Conservation (phyloP, 35 echinoderm and acorn worm species). For the Apostichopus parvimensis region DNA sequence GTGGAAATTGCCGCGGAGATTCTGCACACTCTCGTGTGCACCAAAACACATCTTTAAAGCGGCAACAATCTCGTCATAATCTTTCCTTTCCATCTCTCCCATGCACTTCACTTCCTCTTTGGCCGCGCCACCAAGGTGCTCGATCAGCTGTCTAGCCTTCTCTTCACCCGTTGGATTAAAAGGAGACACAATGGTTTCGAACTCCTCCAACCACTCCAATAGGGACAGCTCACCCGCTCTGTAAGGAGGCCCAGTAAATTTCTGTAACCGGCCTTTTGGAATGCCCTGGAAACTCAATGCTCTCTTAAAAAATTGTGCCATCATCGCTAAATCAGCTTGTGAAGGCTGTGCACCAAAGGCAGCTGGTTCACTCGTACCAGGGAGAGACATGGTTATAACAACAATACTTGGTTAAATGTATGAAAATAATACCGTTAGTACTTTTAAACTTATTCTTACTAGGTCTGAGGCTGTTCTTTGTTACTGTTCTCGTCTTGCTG, state of each 20-base stretch:
- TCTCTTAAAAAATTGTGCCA: slow-evolving; percentile 32
- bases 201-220: slow-evolving; percentile 51
- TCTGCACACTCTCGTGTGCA: slow-evolving; percentile 18
- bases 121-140: slow-evolving; percentile 42
- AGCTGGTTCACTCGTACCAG: background rate
- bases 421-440: background rate
- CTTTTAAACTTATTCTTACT: background rate
- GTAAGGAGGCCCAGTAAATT: slow-evolving; percentile 10
- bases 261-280: background rate
- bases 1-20: slow-evolving; percentile 47
- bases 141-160: slow-evolving; percentile 14
- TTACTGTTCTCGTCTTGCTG: too few species aligned
- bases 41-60: slow-evolving; percentile 46
- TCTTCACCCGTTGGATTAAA: background rate
- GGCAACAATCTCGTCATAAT: background rate
- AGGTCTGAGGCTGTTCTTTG: background rate
- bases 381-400: background rate
- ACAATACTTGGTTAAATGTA: background rate
- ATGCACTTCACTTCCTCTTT: slow-evolving; percentile 54
- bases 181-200: slow-evolving; percentile 25
- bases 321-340: background rate
- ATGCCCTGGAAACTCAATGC: slow-evolving; percentile 44
- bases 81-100: background rate
- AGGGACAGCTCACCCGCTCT: slow-evolving; percentile 25
- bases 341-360: background rate